Percentiles rank a stretch among this genome's conserved stretches.
Conservation (phyloP, 2,113 vertebrate genomes). For the Chrysemys picta region DNA sequence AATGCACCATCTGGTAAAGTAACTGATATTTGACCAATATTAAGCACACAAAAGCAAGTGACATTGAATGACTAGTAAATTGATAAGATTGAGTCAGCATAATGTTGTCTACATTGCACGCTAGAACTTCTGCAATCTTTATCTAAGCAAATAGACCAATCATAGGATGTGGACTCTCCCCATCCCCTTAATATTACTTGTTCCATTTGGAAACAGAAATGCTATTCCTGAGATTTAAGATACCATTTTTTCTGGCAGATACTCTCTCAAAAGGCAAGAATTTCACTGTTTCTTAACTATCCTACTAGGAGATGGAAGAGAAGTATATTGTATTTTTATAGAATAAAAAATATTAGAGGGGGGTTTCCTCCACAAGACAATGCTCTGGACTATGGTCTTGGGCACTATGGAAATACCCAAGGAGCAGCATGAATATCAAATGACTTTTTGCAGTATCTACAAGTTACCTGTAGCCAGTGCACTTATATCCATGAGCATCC, state of each 20-base stretch:
- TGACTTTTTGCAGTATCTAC: fast-evolving
- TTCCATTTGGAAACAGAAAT: neutral
- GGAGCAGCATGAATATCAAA: neutral
- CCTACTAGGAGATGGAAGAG: neutral
- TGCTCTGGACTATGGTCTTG: neutral
- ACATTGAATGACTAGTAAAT: neutral
- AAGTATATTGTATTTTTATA: neutral
- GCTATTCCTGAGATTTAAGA: neutral
- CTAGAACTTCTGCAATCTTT: too few relatives aligned
- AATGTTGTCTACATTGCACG: neutral
- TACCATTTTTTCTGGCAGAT: neutral
- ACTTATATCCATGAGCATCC: slow-evolving; percentile 83
- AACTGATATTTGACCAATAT: neutral
- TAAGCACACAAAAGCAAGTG: neutral
- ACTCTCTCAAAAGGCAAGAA: neutral
- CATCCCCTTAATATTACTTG: neutral
- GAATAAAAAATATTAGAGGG: neutral
- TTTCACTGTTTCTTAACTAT: neutral
- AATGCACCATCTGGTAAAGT: neutral
- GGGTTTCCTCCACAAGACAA: neutral
- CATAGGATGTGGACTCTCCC: neutral
- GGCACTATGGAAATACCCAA: neutral
- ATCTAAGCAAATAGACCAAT: neutral
- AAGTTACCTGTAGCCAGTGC: slow-evolving; percentile 94
- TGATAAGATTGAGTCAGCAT: neutral